Conservation (phyloP, 2,797 vertebrate species). For the Brachyalestes nurse region DNA sequence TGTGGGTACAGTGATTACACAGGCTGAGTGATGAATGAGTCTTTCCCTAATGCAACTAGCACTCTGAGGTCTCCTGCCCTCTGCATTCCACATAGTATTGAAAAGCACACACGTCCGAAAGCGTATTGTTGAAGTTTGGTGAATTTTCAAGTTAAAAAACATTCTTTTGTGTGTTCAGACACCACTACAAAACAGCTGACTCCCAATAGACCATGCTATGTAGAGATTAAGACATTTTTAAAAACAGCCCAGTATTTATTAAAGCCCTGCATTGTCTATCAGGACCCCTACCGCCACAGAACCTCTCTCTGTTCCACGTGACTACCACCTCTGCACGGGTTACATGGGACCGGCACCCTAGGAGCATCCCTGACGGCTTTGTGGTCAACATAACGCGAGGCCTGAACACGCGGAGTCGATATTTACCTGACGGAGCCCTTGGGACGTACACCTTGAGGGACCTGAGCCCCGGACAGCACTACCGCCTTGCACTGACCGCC, state of each 20-base stretch:
- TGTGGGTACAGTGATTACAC: too few relatives aligned
- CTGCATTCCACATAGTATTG: too few relatives aligned
- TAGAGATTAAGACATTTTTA: not conserved
- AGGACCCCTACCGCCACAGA: conserved; percentile 92
- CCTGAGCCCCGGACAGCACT: conserved; percentile 84
- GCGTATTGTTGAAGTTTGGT: too few relatives aligned
- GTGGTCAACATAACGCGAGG: conserved; percentile 91
- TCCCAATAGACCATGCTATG: not conserved
- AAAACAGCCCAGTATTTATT: not conserved
- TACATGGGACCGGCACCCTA: conserved; percentile 81
- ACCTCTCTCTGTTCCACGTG: conserved; percentile 87
- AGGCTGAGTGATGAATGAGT: too few relatives aligned
- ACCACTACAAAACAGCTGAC: too few relatives aligned
- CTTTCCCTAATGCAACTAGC: too few relatives aligned
- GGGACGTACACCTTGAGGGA: conserved; percentile 86
- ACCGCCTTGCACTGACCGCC: conserved; percentile 85
- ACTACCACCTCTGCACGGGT: conserved; percentile 85
- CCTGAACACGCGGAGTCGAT: conserved; percentile 90
- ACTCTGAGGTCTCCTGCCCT: too few relatives aligned
- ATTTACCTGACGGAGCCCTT: conserved; percentile 85
- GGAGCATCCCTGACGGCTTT: conserved; percentile 84
- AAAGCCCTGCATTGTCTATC: conserved; percentile 36
- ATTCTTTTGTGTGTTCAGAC: too few relatives aligned
- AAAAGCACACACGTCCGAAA: too few relatives aligned
- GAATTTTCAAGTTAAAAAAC: too few relatives aligned